phyloP scores from a whole-genome alignment of 2,113 vertebrate genomes.

The Gymnarchus niloticus region DNA sequence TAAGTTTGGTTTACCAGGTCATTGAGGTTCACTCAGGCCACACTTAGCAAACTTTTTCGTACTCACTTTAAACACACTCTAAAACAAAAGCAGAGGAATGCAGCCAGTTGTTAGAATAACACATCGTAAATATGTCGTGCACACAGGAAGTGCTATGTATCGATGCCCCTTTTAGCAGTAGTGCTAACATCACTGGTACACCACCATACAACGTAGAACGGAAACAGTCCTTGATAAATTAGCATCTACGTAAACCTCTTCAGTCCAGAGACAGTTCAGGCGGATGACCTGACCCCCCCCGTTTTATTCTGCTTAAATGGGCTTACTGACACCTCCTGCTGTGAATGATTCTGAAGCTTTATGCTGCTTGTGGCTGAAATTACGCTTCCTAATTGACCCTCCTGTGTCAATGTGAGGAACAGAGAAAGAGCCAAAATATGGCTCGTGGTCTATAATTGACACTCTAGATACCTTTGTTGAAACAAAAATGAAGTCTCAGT shows the following conservation, averaged over 20 bases:
- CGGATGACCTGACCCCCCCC: background rate
- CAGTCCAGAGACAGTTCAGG: background rate
- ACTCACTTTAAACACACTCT: no score
- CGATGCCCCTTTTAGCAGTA: background rate
- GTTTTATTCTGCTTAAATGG: background rate
- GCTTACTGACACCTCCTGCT: constrained; percentile 51
- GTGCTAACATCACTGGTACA: background rate
- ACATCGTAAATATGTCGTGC: no score
- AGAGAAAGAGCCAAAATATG: constrained; percentile 52
- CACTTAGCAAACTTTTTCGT: no score
- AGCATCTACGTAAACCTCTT: no score
- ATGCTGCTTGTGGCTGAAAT: constrained; percentile 77
- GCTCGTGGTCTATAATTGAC: constrained; percentile 81
- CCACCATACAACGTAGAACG: no score
- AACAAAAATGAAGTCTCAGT: constrained; percentile 78
- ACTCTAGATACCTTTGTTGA: constrained; percentile 77
- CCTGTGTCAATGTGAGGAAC: constrained; percentile 70
- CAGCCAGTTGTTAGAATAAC: no score
- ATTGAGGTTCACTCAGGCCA: no score
- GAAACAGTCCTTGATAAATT: background rate
- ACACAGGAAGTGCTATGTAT: no score
- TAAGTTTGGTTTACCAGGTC: no score
- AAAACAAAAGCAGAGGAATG: no score
- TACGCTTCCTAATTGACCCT: constrained; percentile 81
- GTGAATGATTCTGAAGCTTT: constrained; percentile 55